Conservation (phyloP, 1,140 invertebrate species). For the Drosophila micromelanica region DNA sequence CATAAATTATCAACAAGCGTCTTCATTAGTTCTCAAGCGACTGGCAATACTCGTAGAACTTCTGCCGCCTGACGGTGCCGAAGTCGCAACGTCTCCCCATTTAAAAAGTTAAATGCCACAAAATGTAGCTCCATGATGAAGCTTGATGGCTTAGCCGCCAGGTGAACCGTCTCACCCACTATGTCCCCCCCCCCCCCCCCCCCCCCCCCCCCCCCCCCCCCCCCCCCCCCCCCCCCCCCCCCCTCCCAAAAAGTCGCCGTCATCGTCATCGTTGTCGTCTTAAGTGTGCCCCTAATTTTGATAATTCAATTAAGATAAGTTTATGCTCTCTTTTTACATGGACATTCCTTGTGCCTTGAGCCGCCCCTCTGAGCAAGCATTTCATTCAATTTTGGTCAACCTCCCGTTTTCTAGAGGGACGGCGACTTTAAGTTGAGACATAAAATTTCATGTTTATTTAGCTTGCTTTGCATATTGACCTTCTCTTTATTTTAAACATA, state of each 20-base stretch:
- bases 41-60: slow-evolving; percentile 31
- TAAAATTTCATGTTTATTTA: slow-evolving; percentile 59
- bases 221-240: no score
- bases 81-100: slow-evolving; percentile 18
- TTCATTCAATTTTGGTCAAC: slow-evolving; percentile 50
- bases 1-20: slow-evolving; percentile 69
- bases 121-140: slow-evolving; percentile 39
- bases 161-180: slow-evolving; percentile 8
- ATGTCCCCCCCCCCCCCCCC: no score
- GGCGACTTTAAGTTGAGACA: slow-evolving; percentile 51
- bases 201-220: no score
- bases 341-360: slow-evolving; percentile 26
- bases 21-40: slow-evolving; percentile 65
- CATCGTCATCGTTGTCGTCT: slow-evolving; percentile 22
- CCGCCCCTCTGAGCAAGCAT: slow-evolving; percentile 21
- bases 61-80: neutral
- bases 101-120: slow-evolving; percentile 67
- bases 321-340: slow-evolving; percentile 43
- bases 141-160: slow-evolving; percentile 22
- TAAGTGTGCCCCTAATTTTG: slow-evolving; percentile 66
- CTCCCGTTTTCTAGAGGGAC: neutral
- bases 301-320: slow-evolving; percentile 73
- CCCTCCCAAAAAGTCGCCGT: no score
- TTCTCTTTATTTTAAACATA: slow-evolving; percentile 27
- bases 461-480: slow-evolving; percentile 54